Evolutionary conservation across 2,888 invertebrate species (phyloP), one percentile per base, ranked within the genome.

Genomic region (Netelia fuscicornis): DNA sequence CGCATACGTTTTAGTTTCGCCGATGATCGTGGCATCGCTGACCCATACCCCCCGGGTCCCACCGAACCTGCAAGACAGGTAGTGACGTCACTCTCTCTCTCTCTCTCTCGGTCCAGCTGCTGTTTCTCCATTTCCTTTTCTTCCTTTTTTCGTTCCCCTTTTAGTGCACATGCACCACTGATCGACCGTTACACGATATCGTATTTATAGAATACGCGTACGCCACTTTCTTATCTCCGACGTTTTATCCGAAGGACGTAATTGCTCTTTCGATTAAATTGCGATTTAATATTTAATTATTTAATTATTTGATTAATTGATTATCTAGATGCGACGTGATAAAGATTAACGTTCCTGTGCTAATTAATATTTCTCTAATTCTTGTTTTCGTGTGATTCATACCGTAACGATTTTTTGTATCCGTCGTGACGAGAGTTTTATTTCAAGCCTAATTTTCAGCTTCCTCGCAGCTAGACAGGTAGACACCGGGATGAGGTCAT

Each of bases 41-140:
- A 92, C 92, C 92, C 91, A 92, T 89, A 92, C 90, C 92, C 90
- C 82, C 84, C 83, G 89, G 90, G 89, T 87, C 83, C 85, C 82
- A 86, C 81, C 88, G 75, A 87, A 90, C 89, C 87, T 88, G 91
- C 86, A 89, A 90, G 91, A 91, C 92, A 91, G 90, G 92, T 91
- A 91, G 89, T 92, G 92, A 92, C 92, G 92, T 92, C 92, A 92
- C 84, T 56, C 30, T 30, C 5, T 30, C 30, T 30, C 70, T 68
- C 30, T 30, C 30, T 30, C 30, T 30, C 70, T 68, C 88, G 83
- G 83, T 84, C 88, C 89, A 92, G 90, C 90, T 90, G 91, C 89
- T 86, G 89, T 88, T 88, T 89, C 89, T 86, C 86, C 86, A 86
- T 77, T 56, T 74, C 58, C 37, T 52, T 17, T 54, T 30, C 72